Evolutionary conservation across 2,113 vertebrate species (phyloP), one percentile per base, ranked within the genome.

Genomic region (Acrocephalus kingi): DNA sequence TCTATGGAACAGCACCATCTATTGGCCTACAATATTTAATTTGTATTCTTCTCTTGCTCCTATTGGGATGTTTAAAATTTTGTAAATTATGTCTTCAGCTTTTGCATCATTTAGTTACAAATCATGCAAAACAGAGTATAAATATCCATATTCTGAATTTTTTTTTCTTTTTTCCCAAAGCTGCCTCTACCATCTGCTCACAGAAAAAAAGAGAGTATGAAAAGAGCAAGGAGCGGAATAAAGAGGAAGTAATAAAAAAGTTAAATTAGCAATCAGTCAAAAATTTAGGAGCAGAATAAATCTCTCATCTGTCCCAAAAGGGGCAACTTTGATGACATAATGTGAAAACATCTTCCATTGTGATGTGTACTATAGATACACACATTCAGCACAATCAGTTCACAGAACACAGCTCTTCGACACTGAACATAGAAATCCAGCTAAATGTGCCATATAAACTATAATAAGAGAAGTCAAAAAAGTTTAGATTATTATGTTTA

Each of bases 1-100:
- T 78, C 62, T 61, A 46, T 35, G n/a, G 69, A 81, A 93, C 7
- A 95, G 92, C 94, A 84, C 95, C 96, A 97, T 84, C 96, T 96
- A 84, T n/a, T 84, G 96, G 75, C 17, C 33, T 39, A 33, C 23
- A 68, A 10, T 13, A 63, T 4, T 63, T 77, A 25, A 85, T 90
- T 66, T 75, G 41, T 64, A 93, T 84, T 78, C 62, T 35, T 56
- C 21, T 61, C 86, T 72, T 0, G 0, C 27, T 83, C 24, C 58
- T 48, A 6, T 3, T 31, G 31, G 13, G 16, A 83, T 72, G 24
- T 39, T 75, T 22, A 33, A 19, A 66, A 54, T 67, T 72, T 86
- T 90, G 58, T 37, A 54, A 71, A 39, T 61, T 75, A 89, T 49
- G 69, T 35, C 69, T 84, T 91, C 54, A 75, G 52, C 43, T 84